Evolutionary conservation across 2,888 invertebrate species (phyloP).

Genomic region (Cantharis flavilabris): DNA sequence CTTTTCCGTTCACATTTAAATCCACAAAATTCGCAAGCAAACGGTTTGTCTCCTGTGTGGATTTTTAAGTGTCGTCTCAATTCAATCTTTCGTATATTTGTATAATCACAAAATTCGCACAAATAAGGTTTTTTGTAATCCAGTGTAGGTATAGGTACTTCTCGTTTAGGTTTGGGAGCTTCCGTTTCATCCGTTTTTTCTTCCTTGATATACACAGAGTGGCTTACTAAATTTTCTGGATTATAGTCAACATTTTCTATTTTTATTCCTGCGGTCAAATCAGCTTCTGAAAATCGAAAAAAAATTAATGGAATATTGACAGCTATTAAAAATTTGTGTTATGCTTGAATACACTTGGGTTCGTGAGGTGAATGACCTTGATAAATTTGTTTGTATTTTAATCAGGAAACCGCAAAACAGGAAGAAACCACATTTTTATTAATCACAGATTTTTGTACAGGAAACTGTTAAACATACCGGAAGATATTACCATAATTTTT

Average conservation of each 20-base stretch:
- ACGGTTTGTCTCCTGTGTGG: not conserved
- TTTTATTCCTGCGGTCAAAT: not conserved
- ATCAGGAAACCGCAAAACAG: not conserved
- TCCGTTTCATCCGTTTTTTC: not conserved
- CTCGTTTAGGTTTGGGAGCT: not conserved
- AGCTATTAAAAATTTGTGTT: not conserved
- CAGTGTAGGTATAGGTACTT: not conserved
- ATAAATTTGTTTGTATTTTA: not conserved
- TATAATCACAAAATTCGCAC: not conserved
- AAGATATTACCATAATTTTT: not conserved
- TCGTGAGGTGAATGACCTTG: not conserved
- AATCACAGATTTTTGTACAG: not conserved
- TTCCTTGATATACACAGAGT: not conserved
- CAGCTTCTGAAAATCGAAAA: not conserved
- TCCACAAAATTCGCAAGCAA: not conserved
- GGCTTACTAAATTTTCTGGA: not conserved
- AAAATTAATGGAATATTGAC: too few relatives aligned
- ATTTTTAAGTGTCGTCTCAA: not conserved
- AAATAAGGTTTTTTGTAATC: not conserved
- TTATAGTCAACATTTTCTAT: not conserved
- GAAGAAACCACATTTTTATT: not conserved
- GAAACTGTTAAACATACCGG: not conserved
- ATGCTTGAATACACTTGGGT: not conserved
- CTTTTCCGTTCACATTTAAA: not conserved
- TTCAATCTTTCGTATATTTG: not conserved